A percentile compares a stretch with the other conserved stretches of the same genome.
These are phyloP conservation scores for Diplodus sargus DNA, from an alignment of 2,797 vertebrate genomes.

Conservation along the genomic window DNA sequence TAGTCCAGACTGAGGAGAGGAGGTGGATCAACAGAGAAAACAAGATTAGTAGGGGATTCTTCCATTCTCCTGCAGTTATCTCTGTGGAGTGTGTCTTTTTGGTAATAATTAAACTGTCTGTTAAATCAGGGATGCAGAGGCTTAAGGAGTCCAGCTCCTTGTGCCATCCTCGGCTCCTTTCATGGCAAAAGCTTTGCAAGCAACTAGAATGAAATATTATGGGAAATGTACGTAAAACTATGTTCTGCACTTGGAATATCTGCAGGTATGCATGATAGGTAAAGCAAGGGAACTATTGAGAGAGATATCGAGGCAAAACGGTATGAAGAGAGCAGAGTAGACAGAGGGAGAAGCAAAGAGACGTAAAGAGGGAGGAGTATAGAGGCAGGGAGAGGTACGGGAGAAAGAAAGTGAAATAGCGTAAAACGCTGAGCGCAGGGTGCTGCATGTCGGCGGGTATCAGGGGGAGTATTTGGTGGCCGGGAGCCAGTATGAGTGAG, in stretches of 20 bases:
- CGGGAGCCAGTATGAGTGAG: slow-evolving; percentile 81
- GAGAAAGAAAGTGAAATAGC: slow-evolving; percentile 61
- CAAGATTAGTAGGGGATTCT: slow-evolving; percentile 24
- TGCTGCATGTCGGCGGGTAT: slow-evolving; percentile 72
- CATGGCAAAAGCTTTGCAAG: slow-evolving; percentile 33
- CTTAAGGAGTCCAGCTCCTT: slow-evolving; percentile 35
- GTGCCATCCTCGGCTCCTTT: slow-evolving; percentile 35
- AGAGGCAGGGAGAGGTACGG: slow-evolving; percentile 31
- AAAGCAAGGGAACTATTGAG: slow-evolving; percentile 13
- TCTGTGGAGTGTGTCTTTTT: slow-evolving; percentile 62
- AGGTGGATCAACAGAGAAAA: slow-evolving; percentile 45
- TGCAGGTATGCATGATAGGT: slow-evolving; percentile 31
- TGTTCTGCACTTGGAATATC: slow-evolving; percentile 33
- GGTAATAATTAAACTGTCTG: slow-evolving; percentile 78
- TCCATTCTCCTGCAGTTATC: slow-evolving; percentile 51
- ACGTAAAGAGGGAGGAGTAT: slow-evolving; percentile 28
- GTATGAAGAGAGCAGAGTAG: slow-evolving; percentile 9
- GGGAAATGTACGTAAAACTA: background rate
- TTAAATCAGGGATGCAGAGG: slow-evolving; percentile 67
- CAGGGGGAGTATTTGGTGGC: slow-evolving; percentile 83
- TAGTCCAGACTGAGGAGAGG: slow-evolving; percentile 50
- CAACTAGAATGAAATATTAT: slow-evolving; percentile 36
- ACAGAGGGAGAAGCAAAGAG: slow-evolving; percentile 24
- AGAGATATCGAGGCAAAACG: slow-evolving; percentile 26
- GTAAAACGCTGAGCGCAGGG: slow-evolving; percentile 69